Conservation (phyloP, 2,797 vertebrate species). For the Gymnoscopelus microlampas region DNA sequence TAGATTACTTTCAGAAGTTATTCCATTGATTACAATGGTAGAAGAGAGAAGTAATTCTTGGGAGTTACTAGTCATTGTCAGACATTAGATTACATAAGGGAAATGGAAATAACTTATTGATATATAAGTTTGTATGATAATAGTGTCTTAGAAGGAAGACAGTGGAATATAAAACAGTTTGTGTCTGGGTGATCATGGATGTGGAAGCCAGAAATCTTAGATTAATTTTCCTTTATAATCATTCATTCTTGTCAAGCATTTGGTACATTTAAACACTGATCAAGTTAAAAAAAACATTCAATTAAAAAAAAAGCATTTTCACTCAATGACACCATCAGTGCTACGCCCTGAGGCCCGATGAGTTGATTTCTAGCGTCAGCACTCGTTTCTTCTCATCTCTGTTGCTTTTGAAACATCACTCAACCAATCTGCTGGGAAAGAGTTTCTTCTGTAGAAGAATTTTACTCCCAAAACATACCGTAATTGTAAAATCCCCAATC, state of each 20-base stretch:
- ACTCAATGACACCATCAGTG: slow-evolving; percentile 35
- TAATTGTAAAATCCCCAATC: no score
- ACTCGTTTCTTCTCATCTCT: slow-evolving; percentile 9
- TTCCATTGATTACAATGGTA: slow-evolving; percentile 20
- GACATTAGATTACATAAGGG: background rate
- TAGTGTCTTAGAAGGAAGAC: slow-evolving; percentile 32
- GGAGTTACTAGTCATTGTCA: background rate
- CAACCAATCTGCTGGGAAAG: slow-evolving; percentile 50
- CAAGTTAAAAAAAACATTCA: slow-evolving; percentile 42
- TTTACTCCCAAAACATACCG: no score
- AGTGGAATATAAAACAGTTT: slow-evolving; percentile 42
- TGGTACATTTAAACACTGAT: slow-evolving; percentile 34
- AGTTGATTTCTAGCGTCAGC: slow-evolving; percentile 9
- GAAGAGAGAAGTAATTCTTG: background rate
- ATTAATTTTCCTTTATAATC: background rate
- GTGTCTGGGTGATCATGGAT: slow-evolving; percentile 36
- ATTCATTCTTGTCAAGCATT: background rate
- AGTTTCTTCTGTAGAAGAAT: slow-evolving; percentile 23
- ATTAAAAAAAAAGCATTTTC: slow-evolving; percentile 45
- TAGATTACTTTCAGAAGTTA: slow-evolving; percentile 9
- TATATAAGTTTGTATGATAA: slow-evolving; percentile 22
- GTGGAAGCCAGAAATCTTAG: slow-evolving; percentile 3
- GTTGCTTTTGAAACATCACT: slow-evolving; percentile 41
- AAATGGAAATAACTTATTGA: slow-evolving; percentile 22
- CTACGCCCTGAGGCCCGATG: slow-evolving; percentile 3